phyloP scores from a whole-genome alignment of 2,113 vertebrate genomes.

The Hippocampus zosterae region DNA sequence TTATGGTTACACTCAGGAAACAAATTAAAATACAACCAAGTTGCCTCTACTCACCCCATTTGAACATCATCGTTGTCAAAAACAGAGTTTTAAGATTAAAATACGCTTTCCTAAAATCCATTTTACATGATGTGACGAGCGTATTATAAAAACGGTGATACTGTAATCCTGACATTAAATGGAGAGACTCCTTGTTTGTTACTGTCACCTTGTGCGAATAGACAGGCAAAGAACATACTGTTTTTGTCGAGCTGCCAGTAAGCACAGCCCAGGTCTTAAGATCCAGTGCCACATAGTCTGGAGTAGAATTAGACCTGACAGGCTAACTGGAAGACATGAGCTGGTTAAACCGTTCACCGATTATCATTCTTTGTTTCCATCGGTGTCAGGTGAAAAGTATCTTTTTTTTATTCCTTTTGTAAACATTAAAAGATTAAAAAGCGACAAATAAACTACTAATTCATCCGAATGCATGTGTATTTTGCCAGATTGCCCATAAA shows the following conservation, averaged over 20 bases:
- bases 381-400: too few species aligned
- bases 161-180: slow-evolving; percentile 30
- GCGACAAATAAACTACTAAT: too few species aligned
- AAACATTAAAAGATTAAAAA: too few species aligned
- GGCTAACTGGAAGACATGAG: slow-evolving; percentile 55
- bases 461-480: too few species aligned
- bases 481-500: too few species aligned
- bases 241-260: slow-evolving; percentile 35
- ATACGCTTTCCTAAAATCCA: slow-evolving; percentile 67
- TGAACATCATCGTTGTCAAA: slow-evolving; percentile 71
- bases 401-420: too few species aligned
- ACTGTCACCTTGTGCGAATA: slow-evolving; percentile 7
- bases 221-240: slow-evolving; percentile 18
- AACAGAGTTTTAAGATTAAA: slow-evolving; percentile 58
- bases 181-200: neutral
- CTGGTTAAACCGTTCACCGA: slow-evolving; percentile 22
- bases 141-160: neutral
- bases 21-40: neutral
- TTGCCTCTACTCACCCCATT: slow-evolving; percentile 59
- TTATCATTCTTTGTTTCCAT: neutral
- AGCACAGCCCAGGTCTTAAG: slow-evolving; percentile 41
- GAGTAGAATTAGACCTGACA: slow-evolving; percentile 39
- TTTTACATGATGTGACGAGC: slow-evolving; percentile 22
- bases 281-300: slow-evolving; percentile 51
- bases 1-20: too few species aligned